Conservation (phyloP, 1,140 invertebrate genomes). For the Nixonia krombeini region DNA sequence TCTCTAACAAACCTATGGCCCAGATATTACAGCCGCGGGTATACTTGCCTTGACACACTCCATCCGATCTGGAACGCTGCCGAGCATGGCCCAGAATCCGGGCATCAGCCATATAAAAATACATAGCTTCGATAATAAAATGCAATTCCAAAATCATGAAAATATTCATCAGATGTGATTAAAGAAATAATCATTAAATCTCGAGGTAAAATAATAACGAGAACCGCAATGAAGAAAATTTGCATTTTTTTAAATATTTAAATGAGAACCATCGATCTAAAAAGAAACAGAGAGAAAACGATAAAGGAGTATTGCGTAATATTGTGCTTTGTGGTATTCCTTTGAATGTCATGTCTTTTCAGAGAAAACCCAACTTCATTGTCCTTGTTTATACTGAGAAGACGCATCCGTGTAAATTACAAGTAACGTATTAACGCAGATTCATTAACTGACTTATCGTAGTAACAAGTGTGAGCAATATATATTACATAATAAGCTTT, state of each 20-base stretch:
- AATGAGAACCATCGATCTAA: too few relatives aligned
- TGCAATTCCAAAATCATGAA: too few relatives aligned
- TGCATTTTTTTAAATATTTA: too few relatives aligned
- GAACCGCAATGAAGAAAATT: too few relatives aligned
- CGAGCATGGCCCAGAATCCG: slow-evolving; percentile 17
- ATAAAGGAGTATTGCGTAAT: slow-evolving; percentile 34
- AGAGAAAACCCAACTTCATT: slow-evolving; percentile 25
- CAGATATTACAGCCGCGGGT: slow-evolving; percentile 33
- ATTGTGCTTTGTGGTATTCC: slow-evolving; percentile 24
- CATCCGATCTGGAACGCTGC: slow-evolving; percentile 15
- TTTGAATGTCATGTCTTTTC: slow-evolving; percentile 25
- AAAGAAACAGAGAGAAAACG: too few relatives aligned
- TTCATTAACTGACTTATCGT: slow-evolving; percentile 8
- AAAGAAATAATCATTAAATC: too few relatives aligned
- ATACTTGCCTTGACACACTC: slow-evolving; percentile 33
- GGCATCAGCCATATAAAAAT: slow-evolving; percentile 9
- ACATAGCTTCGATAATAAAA: too few relatives aligned
- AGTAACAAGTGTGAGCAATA: background rate
- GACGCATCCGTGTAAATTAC: slow-evolving; percentile 24
- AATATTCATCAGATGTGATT: too few relatives aligned
- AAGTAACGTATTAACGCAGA: slow-evolving; percentile 19
- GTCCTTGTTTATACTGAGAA: slow-evolving; percentile 16
- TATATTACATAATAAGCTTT: background rate
- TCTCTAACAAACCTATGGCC: slow-evolving; percentile 27
- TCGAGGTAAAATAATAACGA: too few relatives aligned